Base-by-base conservation (phyloP, 1,140 invertebrate genomes). In the Telenomus remus region DNA sequence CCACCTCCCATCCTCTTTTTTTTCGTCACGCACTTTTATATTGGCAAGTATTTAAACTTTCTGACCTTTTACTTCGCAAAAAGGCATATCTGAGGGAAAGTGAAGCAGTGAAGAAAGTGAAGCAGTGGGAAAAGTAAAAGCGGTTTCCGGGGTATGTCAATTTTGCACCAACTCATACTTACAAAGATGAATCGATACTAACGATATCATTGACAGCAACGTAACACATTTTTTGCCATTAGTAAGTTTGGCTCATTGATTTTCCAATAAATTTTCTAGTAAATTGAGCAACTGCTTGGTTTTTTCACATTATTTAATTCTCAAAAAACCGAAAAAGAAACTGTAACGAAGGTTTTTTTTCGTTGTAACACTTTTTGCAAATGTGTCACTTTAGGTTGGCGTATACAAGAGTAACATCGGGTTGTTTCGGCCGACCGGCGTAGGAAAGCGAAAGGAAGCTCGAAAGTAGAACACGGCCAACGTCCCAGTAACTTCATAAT, bases 391-490 rank as follows among this genome's bases (percentile, higher is more conserved):
- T 27, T 27, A 6, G 19, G 1, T 27, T 1, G 19, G 2, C 19
- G n/a, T n/a, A n/a, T 27, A 27, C 1, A 27, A 27, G 19, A 27
- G 19, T 27, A 27, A 27, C 19, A 27, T 72, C 48, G 49, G 48
- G 61, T 56, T 27, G 19, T 71, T 49, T 59, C 72, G 69, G 53
- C 48, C 73, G 79, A 64, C 72, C 79, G 72, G 77, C 74, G 71
- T 80, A 75, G 79, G 80, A 85, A 81, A 85, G 84, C 82, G 85
- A 88, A 87, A 87, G 85, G 85, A 84, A 80, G 78, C 80, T 80
- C 48, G 82, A 84, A 88, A 88, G 85, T 87, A 78, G 87, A 85
- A 88, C 87, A 82, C 80, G 84, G 82, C 83, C 84, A 84, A 82
- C 83, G 84, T 80, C 85, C 85, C 78, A 81, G 77, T 87, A 85